A percentile compares a stretch with the other conserved stretches of the same genome.
phyloP scores from a whole-genome alignment of 1,140 invertebrate genomes.

The Oscheius sp. region DNA sequence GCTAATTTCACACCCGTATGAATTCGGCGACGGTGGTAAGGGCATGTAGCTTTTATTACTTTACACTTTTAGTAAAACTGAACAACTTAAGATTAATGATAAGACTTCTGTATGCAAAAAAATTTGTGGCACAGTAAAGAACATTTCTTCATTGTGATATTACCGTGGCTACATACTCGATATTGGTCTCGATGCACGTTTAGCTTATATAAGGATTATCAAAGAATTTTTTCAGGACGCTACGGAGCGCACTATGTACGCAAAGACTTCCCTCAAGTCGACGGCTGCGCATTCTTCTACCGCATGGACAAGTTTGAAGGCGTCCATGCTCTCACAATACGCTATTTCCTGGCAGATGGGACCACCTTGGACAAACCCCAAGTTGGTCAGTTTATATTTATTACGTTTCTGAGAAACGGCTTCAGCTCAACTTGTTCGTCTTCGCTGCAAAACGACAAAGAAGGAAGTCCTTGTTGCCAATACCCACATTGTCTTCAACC shows the following conservation, averaged over 20 bases:
- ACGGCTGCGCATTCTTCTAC: conserved; percentile 83
- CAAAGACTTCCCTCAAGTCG: conserved; percentile 70
- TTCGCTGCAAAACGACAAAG: conserved; percentile 61
- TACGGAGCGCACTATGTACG: conserved; percentile 72
- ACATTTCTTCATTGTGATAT: too few species aligned
- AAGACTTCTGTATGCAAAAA: too few species aligned
- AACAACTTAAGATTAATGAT: too few species aligned
- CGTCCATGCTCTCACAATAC: conserved; percentile 67
- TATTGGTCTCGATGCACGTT: too few species aligned
- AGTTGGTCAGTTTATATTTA: conserved; percentile 67
- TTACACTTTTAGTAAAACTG: too few species aligned
- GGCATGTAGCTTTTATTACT: too few species aligned
- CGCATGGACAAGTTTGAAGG: conserved; percentile 70
- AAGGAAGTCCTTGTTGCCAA: conserved; percentile 75
- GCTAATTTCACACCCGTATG: too few species aligned
- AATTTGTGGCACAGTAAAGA: too few species aligned
- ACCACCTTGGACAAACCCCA: conserved; percentile 78
- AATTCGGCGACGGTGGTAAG: too few species aligned
- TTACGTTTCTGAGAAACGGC: neutral
- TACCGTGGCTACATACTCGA: too few species aligned
- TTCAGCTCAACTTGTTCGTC: conserved; percentile 70
- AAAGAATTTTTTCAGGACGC: conserved; percentile 67
- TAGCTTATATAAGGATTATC: too few species aligned
- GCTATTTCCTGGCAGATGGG: conserved; percentile 66
- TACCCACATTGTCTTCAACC: conserved; percentile 89